Evolutionary conservation across 2,888 invertebrate genomes (phyloP), one percentile per base, ranked within the genome.

Genomic region (Drosophila algonquin): DNA sequence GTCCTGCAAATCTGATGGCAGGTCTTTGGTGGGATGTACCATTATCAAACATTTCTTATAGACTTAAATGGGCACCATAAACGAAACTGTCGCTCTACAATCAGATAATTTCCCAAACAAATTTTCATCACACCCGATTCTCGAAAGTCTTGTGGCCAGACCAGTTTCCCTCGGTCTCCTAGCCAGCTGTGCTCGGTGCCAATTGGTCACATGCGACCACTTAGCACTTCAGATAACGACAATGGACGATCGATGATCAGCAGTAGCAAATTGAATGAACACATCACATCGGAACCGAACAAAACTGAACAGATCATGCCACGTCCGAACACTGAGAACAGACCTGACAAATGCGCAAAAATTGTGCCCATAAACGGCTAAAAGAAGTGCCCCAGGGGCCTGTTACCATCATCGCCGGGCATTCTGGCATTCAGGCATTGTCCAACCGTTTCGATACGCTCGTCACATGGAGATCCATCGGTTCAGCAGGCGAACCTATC

Each of bases 201-300:
- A 71, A 83, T 83, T 83, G 80, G 88, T 88, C 86, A 86, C 83
- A 88, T 67, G 80, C 83, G 78, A 71, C 88, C 88, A 88, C 83
- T 83, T 88, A 82, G 83, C 88, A 83, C 88, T 83, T 73, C 67
- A 86, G 68, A 45, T 60, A 57, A 54, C 56, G 71, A 51, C 59
- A 40, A 63, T 68, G 14, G 18, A 24, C 47, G 10, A 64, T 10
- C 35, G 35, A 35, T 60, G 18, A 46, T 35, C 16, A 10, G 12
- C 45, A 27, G 14, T n/a, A 45, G 8, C 27, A 18, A 44, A 53
- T 53, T n/a, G 21, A 60, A 59, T 63, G 62, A 60, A 63, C 50
- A 60, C 62, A 60, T 69, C 68, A 68, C 64, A 27, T 27, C 27
- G 44, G 40, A 44, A 21, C 24, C 8, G 27, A 21, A 6, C 40